These are phyloP conservation scores for Gobio occitaniae DNA, from an alignment of 2,797 vertebrate genomes.

Conservation along the genomic window DNA sequence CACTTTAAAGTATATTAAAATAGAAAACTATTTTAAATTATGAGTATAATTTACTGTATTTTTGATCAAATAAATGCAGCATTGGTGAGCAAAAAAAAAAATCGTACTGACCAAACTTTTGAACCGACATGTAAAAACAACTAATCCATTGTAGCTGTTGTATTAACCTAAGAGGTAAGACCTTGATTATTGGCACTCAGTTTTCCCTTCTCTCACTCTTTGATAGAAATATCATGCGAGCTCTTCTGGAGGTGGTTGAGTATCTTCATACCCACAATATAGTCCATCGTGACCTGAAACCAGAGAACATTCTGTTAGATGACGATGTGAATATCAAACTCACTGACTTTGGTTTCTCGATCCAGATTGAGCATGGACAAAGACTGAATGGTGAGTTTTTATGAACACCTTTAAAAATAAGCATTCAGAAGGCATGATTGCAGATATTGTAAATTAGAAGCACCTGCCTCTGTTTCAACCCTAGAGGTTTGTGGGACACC, in stretches of 20 bases:
- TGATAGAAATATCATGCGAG: slow-evolving; percentile 90
- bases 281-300: slow-evolving; percentile 94
- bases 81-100: too few relatives aligned
- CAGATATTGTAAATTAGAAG: not conserved
- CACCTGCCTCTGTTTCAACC: slow-evolving; percentile 3
- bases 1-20: not conserved
- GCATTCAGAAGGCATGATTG: not conserved
- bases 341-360: slow-evolving; percentile 94
- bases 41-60: not conserved
- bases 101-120: not conserved
- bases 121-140: not conserved
- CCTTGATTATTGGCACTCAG: not conserved
- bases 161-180: not conserved
- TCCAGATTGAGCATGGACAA: slow-evolving; percentile 81
- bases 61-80: not conserved
- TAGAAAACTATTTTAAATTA: not conserved
- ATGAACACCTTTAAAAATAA: not conserved
- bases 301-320: slow-evolving; percentile 94
- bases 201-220: slow-evolving; percentile 35
- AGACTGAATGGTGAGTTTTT: slow-evolving; percentile 84
- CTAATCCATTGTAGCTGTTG: not conserved
- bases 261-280: slow-evolving; percentile 90
- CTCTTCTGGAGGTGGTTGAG: slow-evolving; percentile 90
- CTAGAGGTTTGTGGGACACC: slow-evolving; percentile 96
- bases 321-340: slow-evolving; percentile 96